Conservation (phyloP, 2,797 vertebrate species). For the Trachops cirrhosus region DNA sequence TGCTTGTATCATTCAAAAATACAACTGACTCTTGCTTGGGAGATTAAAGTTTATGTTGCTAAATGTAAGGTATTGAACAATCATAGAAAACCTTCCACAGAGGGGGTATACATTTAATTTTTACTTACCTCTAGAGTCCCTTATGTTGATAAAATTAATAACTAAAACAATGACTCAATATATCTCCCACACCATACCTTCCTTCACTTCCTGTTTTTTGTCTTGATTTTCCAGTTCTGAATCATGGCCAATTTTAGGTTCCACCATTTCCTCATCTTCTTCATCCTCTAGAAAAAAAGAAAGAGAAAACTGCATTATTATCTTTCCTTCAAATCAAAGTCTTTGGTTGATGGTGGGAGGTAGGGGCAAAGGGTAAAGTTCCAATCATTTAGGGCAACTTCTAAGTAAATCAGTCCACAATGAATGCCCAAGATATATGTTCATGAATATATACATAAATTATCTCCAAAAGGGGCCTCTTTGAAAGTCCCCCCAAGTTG, state of each 20-base stretch:
- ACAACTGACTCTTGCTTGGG: background rate
- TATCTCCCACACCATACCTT: conserved; percentile 82
- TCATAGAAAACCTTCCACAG: background rate
- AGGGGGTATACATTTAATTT: background rate
- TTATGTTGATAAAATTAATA: background rate
- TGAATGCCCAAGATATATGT: conserved; percentile 56
- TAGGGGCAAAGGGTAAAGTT: conserved; percentile 65
- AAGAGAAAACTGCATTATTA: conserved; percentile 29
- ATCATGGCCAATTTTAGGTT: conserved; percentile 89
- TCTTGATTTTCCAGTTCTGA: conserved; percentile 91
- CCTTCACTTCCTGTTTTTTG: conserved; percentile 91
- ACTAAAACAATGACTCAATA: background rate
- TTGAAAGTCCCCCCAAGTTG: conserved; percentile 33
- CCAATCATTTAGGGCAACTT: conserved; percentile 69
- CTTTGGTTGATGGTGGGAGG: conserved; percentile 62
- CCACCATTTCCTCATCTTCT: conserved; percentile 94
- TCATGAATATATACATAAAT: conserved; percentile 68
- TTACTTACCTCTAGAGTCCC: background rate
- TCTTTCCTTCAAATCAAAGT: conserved; percentile 60
- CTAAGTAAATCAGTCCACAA: conserved; percentile 66
- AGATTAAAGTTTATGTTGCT: background rate
- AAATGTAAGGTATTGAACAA: background rate
- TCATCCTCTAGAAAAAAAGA: conserved; percentile 90
- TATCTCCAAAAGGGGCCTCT: conserved; percentile 44
- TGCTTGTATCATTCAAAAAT: background rate